Evolutionary conservation across 2,888 invertebrate species (phyloP).

Genomic region (Tinea pellionella): DNA sequence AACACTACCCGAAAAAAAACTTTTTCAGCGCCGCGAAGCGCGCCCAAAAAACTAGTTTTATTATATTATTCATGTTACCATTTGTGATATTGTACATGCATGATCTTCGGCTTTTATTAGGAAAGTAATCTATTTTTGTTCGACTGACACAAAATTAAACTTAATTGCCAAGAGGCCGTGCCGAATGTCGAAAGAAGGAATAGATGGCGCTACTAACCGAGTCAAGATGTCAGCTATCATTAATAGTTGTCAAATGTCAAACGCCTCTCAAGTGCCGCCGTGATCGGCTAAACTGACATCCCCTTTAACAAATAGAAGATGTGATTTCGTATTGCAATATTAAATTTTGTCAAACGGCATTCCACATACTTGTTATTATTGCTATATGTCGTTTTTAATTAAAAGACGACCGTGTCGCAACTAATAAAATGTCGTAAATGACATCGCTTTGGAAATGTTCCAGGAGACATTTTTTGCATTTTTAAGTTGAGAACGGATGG

Average conservation of each 20-base stretch:
- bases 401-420: constrained; percentile 35
- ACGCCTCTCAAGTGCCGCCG: constrained; percentile 17
- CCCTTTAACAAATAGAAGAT: constrained; percentile 4
- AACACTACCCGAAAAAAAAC: too few relatives aligned
- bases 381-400: constrained; percentile 28
- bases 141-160: constrained; percentile 29
- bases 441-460: constrained; percentile 41
- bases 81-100: not conserved
- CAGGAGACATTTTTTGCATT: constrained; percentile 36
- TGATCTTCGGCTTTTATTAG: not conserved
- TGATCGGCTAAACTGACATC: constrained; percentile 16
- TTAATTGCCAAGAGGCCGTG: constrained; percentile 28
- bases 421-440: constrained; percentile 35
- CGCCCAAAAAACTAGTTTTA: too few relatives aligned
- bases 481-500: constrained; percentile 12
- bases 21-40: too few relatives aligned
- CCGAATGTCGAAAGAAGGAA: constrained; percentile 19
- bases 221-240: constrained; percentile 29
- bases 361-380: constrained; percentile 9
- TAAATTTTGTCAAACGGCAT: constrained; percentile 11
- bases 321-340: constrained; percentile 10
- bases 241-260: constrained; percentile 32
- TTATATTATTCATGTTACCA: not conserved
- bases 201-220: constrained; percentile 25
- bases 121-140: constrained; percentile 18